Evolutionary conservation across 2,797 vertebrate genomes (phyloP), one percentile per base, ranked within the genome.

Genomic region (Pelochelys cantorii): DNA sequence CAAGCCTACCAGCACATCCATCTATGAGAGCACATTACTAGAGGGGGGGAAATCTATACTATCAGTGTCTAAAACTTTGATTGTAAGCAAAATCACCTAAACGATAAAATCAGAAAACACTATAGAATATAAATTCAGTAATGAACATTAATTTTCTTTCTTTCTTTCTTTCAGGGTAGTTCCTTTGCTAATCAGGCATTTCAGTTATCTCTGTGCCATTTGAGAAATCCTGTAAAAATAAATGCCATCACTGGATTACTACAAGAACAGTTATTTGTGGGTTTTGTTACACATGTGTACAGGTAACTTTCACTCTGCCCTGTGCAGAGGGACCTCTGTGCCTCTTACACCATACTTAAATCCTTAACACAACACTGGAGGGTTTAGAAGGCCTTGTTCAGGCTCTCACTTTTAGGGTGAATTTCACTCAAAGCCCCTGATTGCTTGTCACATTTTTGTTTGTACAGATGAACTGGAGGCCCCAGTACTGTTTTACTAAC

Each of bases 351-450:
- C 68, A 55, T 34, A 78, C 37, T 87, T 94, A 93, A 93, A 94
- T 94, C 90, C 92, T 93, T 83, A 68, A 77, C 86, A 92, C 91
- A 93, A 83, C 83, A 94, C 88, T 91, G 81, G 92, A 65, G 81
- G 88, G 92, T 83, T 86, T 25, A 83, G 52, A 62, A 83, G n/a
- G 57, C 62, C 59, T 85, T 92, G 79, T 37, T 53, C 59, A 23
- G 77, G 62, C 84, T 79, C 59, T 95, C 42, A 15, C 3, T 85
- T 65, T 77, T 57, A n/a, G 42, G 37, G 18, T 88, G 8, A 90
- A 84, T 85, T 92, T 94, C 27, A 27, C 42, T 27, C 53, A 57
- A 79, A 90, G 37, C 11, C 27, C 93, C 15, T 84, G 5, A 84
- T 75, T 75, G 29, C 84, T 92, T 95, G 89, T 79, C 78, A 90